Conservation (phyloP, 2,888 invertebrate genomes). For the Watsonalla cultraria region DNA sequence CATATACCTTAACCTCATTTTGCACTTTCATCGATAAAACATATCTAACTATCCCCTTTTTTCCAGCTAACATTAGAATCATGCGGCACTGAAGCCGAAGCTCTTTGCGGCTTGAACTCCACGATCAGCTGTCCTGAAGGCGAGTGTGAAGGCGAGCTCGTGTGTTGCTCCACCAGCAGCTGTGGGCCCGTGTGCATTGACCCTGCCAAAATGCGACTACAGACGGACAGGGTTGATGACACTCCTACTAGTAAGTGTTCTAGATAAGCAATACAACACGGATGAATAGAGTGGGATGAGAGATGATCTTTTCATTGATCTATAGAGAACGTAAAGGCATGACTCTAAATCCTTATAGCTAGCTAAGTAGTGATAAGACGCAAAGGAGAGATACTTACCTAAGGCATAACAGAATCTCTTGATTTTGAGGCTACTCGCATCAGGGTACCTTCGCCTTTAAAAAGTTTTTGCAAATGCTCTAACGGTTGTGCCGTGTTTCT, state of each 20-base stretch:
- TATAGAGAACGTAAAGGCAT: too few relatives aligned
- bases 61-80: constrained; percentile 60
- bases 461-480: too few relatives aligned
- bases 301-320: too few relatives aligned
- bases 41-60: not conserved
- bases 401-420: too few relatives aligned
- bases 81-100: constrained; percentile 69
- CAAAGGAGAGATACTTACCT: too few relatives aligned
- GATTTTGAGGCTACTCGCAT: too few relatives aligned
- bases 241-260: constrained; percentile 76
- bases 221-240: constrained; percentile 67
- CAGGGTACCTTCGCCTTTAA: too few relatives aligned
- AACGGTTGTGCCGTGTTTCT: too few relatives aligned
- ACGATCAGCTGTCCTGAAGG: constrained; percentile 53
- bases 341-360: too few relatives aligned
- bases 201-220: constrained; percentile 66
- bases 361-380: too few relatives aligned
- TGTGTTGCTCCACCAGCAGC: constrained; percentile 58
- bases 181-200: constrained; percentile 70
- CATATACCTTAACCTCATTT: too few relatives aligned
- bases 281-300: not conserved
- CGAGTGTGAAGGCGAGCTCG: constrained; percentile 58
- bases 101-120: constrained; percentile 56
- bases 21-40: not conserved
- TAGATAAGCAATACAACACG: not conserved